Evolutionary conservation across 2,888 invertebrate genomes (phyloP).

Genomic region (Xestia ashworthii): DNA sequence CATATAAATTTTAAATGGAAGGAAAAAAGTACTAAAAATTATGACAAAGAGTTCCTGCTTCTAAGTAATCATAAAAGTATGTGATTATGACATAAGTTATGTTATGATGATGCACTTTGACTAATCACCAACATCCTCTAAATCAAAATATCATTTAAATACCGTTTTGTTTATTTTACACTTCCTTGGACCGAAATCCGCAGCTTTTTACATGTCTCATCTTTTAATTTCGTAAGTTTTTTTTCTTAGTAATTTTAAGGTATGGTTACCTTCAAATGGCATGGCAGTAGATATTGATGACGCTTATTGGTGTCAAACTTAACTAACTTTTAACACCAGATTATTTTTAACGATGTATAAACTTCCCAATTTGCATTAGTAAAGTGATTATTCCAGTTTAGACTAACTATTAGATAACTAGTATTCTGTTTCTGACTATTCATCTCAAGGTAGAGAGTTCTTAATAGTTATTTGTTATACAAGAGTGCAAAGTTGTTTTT

Average conservation of each 20-base stretch:
- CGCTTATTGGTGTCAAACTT: neutral
- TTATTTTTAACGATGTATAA: neutral
- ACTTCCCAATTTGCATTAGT: neutral
- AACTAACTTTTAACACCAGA: neutral
- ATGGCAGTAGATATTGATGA: neutral
- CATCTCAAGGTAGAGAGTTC: neutral
- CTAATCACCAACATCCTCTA: slow-evolving; percentile 4
- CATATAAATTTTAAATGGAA: neutral
- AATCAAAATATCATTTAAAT: slow-evolving; percentile 1
- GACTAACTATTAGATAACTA: neutral
- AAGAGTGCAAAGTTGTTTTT: too few relatives aligned
- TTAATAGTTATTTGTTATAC: too few relatives aligned
- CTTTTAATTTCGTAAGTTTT: neutral
- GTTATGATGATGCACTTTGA: neutral
- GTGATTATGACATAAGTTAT: neutral
- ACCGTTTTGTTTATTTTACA: slow-evolving; percentile 3
- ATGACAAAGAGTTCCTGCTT: neutral
- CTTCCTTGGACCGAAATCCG: neutral
- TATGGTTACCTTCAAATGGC: neutral
- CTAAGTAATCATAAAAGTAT: neutral
- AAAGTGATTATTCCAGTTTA: neutral
- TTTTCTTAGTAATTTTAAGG: too few relatives aligned
- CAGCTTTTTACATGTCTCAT: neutral
- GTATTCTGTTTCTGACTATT: neutral
- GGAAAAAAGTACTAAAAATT: neutral